A percentile compares a stretch with the other conserved stretches of the same genome.
Conservation (phyloP, 2,888 invertebrate species). For the Orthonevra nobilis region DNA sequence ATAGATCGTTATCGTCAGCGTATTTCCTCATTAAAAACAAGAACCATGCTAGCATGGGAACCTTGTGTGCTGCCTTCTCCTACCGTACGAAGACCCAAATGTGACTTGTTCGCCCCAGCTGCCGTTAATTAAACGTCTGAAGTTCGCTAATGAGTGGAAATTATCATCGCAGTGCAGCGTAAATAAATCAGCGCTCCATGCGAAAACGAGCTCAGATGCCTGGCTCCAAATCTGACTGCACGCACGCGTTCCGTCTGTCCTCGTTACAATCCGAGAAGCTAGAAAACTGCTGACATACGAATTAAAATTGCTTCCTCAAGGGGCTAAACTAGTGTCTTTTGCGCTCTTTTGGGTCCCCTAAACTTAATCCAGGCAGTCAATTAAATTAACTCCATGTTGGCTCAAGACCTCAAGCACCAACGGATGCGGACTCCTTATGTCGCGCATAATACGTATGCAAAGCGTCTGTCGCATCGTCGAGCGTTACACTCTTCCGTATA, state of each 20-base stretch:
- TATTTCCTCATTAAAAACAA: conserved; percentile 66
- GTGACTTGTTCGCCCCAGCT: conserved; percentile 53
- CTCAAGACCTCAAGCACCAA: conserved; percentile 7
- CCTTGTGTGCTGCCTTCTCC: conserved; percentile 35
- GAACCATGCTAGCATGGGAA: conserved; percentile 46
- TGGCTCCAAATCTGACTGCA: conserved; percentile 39
- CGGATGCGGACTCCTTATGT: conserved; percentile 30
- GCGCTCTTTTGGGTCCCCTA: too few species aligned
- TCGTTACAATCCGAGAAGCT: conserved; percentile 21
- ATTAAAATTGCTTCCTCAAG: conserved; percentile 66
- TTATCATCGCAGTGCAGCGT: conserved; percentile 61
- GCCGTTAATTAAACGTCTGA: conserved; percentile 67
- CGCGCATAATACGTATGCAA: conserved; percentile 57
- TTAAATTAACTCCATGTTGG: conserved; percentile 57
- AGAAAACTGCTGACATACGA: conserved; percentile 44
- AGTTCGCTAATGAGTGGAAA: conserved; percentile 70
- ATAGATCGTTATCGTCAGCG: conserved; percentile 64
- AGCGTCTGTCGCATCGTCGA: conserved; percentile 9
- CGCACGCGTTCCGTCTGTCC: conserved; percentile 63
- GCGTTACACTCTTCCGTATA: conserved; percentile 55
- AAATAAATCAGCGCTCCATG: conserved; percentile 63
- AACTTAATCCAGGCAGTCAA: conserved; percentile 62
- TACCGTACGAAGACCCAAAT: conserved; percentile 29
- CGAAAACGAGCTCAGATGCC: conserved; percentile 11
- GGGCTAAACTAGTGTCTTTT: conserved; percentile 27